Percentiles rank a stretch among this genome's conserved stretches.
Evolutionary conservation across 2,113 vertebrate species (phyloP).

Genomic region (Tychaedon coryphoeus): DNA sequence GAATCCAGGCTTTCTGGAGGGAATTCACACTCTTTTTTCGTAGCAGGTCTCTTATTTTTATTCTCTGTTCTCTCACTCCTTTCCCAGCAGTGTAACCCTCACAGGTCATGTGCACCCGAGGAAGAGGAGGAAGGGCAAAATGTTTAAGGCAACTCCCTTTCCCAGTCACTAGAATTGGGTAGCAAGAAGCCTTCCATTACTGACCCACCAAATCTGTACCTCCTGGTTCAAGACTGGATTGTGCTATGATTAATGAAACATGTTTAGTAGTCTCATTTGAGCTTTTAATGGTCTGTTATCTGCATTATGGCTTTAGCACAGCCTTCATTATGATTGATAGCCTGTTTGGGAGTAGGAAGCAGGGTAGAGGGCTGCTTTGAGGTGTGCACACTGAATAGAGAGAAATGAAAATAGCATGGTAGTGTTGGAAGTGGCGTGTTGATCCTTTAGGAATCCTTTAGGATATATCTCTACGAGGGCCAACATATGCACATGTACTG

Average conservation of each 20-base stretch:
- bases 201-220: background rate
- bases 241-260: constrained; percentile 57
- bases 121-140: background rate
- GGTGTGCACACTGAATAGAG: background rate
- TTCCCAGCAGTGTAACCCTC: background rate
- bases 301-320: background rate
- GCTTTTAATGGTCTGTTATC: constrained; percentile 54
- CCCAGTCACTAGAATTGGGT: background rate
- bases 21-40: background rate
- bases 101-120: background rate
- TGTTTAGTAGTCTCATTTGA: constrained; percentile 55
- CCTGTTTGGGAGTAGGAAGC: background rate
- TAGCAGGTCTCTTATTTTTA: background rate
- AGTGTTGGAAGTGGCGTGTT: background rate
- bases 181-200: background rate
- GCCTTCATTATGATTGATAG: constrained; percentile 39
- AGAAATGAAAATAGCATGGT: background rate
- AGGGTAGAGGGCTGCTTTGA: background rate
- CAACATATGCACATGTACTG: background rate
- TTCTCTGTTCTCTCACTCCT: background rate
- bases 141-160: background rate
- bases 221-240: constrained; percentile 27
- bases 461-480: background rate
- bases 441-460: background rate
- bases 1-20: background rate